Conservation (phyloP, 2,888 invertebrate genomes). For the Nematopogon swammerdamellus region DNA sequence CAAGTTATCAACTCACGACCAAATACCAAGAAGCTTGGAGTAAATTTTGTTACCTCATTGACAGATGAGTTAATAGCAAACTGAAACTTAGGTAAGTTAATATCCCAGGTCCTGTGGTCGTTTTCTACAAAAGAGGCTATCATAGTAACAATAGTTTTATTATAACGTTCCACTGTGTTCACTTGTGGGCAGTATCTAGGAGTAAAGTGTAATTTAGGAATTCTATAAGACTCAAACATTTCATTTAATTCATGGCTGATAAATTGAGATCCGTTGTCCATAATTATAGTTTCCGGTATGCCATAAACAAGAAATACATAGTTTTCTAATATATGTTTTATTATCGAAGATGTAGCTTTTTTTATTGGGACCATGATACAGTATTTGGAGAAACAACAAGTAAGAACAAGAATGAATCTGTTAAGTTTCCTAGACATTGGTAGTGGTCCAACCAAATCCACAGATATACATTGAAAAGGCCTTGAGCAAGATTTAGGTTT, state of each 20-base stretch:
- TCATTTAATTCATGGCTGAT: conserved; percentile 4
- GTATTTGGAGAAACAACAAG: conserved; percentile 14
- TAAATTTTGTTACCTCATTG: conserved; percentile 13
- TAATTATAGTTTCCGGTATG: conserved; percentile 13
- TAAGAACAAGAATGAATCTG: conserved; percentile 10
- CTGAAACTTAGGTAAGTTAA: conserved; percentile 9
- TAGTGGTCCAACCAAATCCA: too few species aligned
- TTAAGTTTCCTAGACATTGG: too few species aligned
- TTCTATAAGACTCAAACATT: conserved; percentile 11
- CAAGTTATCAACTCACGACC: conserved; percentile 11
- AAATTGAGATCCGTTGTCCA: conserved; percentile 17
- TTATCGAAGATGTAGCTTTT: conserved; percentile 5
- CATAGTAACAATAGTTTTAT: conserved; percentile 9
- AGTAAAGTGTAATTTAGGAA: conserved; percentile 12
- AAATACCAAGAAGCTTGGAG: conserved; percentile 11
- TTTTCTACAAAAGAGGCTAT: conserved; percentile 2
- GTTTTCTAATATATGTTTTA: conserved; percentile 11
- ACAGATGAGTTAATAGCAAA: conserved; percentile 15
- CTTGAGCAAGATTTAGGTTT: too few species aligned
- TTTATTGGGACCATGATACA: conserved; percentile 11
- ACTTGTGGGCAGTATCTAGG: conserved; percentile 9
- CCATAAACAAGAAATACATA: conserved; percentile 17
- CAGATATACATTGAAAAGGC: too few species aligned
- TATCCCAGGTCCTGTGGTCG: conserved; percentile 11
- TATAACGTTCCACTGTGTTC: conserved; percentile 13